phyloP scores from a whole-genome alignment of 2,888 invertebrate genomes.

The Drosophila quinaria region DNA sequence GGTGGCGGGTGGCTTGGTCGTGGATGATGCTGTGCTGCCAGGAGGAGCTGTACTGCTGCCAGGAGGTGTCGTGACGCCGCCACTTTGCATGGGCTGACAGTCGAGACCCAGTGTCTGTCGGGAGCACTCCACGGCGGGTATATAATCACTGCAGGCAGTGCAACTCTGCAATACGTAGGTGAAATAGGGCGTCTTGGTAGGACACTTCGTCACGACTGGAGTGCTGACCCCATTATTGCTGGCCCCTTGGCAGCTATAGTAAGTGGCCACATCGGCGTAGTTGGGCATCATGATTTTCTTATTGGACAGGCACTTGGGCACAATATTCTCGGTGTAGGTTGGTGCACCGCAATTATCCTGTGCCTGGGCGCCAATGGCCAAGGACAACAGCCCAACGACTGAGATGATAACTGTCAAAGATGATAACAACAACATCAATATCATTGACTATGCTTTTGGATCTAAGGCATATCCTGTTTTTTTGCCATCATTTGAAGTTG shows the following conservation, averaged over 20 bases:
- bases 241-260: slow-evolving; percentile 41
- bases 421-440: background rate
- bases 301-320: slow-evolving; percentile 34
- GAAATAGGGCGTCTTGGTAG: slow-evolving; percentile 54
- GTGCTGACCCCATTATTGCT: too few relatives aligned
- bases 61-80: background rate
- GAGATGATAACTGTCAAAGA: slow-evolving; percentile 67
- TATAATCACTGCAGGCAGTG: slow-evolving; percentile 49
- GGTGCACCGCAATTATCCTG: slow-evolving; percentile 23
- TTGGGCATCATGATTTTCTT: background rate
- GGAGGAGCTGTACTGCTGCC: background rate
- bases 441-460: slow-evolving; percentile 4
- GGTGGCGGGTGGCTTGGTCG: background rate
- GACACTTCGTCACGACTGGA: slow-evolving; percentile 63
- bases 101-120: background rate
- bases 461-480: background rate
- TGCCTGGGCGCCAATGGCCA: slow-evolving; percentile 47
- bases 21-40: background rate
- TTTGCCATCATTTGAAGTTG: too few relatives aligned
- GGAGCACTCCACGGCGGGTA: slow-evolving; percentile 64
- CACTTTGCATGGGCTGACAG: slow-evolving; percentile 30
- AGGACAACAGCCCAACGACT: slow-evolving; percentile 49
- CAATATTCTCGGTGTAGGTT: slow-evolving; percentile 45
- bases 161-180: slow-evolving; percentile 75
- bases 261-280: background rate